phyloP scores from a whole-genome alignment of 2,797 vertebrate species.

The Chrosomus eos region DNA sequence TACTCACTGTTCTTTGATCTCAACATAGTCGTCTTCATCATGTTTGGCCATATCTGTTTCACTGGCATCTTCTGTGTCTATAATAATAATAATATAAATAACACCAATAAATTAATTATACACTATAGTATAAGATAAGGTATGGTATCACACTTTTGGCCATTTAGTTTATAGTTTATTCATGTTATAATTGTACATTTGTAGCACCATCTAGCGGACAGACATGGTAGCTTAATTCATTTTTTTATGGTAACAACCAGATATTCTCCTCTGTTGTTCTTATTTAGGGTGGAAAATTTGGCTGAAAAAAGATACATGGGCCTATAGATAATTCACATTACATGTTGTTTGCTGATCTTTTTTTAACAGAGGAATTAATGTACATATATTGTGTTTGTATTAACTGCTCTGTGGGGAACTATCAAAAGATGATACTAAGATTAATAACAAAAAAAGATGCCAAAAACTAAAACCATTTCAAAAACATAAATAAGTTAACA shows the following conservation, averaged over 20 bases:
- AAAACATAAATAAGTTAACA: not conserved
- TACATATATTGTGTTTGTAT: not conserved
- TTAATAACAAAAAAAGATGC: not conserved
- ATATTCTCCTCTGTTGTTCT: not conserved
- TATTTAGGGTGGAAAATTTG: not conserved
- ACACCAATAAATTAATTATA: not conserved
- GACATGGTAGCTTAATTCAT: not conserved
- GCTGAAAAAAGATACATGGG: not conserved
- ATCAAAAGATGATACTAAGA: not conserved
- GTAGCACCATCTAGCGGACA: slow-evolving; percentile 21
- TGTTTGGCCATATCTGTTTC: slow-evolving; percentile 98
- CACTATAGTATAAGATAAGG: not conserved
- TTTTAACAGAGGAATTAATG: not conserved
- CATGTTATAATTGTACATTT: not conserved
- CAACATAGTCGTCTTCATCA: slow-evolving; percentile 95
- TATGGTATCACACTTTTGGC: not conserved
- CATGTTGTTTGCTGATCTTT: not conserved
- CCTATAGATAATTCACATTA: too few relatives aligned
- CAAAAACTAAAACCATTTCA: not conserved
- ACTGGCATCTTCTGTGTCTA: slow-evolving; percentile 98
- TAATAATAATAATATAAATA: not conserved
- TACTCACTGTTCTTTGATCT: slow-evolving; percentile 99
- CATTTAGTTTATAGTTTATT: not conserved
- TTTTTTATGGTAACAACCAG: not conserved
- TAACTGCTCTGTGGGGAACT: not conserved